Conservation (phyloP, 2,113 vertebrate species). For the Thamnophis sirtalis region DNA sequence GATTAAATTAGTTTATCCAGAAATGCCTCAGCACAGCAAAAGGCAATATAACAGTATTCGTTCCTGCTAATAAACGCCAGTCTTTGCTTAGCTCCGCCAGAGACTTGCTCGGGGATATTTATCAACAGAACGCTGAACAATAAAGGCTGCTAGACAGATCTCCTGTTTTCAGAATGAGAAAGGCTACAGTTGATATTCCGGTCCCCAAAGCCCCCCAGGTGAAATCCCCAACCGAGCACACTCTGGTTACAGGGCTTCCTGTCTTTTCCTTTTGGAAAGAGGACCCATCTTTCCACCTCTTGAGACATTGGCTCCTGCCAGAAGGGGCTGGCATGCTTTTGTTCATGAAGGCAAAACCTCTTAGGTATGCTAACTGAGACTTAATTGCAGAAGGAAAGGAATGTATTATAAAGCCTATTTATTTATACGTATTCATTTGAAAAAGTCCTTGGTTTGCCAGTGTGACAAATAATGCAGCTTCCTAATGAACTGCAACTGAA, state of each 20-base stretch:
- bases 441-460: background rate
- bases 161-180: conserved; percentile 18
- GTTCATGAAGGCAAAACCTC: background rate
- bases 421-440: background rate
- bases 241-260: conserved; percentile 9
- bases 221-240: conserved; percentile 3
- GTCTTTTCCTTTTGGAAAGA: background rate
- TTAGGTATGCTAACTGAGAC: background rate
- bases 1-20: conserved; percentile 25
- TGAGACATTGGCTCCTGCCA: conserved; percentile 1
- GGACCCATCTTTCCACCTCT: background rate
- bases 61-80: conserved; percentile 26
- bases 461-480: background rate
- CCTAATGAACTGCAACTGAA: background rate
- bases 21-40: conserved; percentile 25
- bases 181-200: conserved; percentile 5
- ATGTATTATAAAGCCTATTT: background rate
- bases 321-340: background rate
- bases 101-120: conserved; percentile 30
- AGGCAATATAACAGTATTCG: conserved; percentile 18
- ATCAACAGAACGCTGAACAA: conserved; percentile 32
- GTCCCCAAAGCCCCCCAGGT: background rate
- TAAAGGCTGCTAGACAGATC: conserved; percentile 25
- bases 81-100: conserved; percentile 24
- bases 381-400: conserved; percentile 2